Conservation (phyloP, 1,140 invertebrate genomes). For the Scaptomyza graminum region DNA sequence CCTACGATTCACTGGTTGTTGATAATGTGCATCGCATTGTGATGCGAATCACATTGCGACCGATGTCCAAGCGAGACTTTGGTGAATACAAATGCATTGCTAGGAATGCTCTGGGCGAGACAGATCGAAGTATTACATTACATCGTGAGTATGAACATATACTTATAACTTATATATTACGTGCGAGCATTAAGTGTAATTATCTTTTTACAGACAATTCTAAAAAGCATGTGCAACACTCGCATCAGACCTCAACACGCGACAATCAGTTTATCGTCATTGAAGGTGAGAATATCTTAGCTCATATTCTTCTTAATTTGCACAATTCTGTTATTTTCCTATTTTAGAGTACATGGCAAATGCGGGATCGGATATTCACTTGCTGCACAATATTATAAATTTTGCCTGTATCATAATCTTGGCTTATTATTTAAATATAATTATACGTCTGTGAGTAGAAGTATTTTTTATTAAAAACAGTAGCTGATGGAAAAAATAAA, state of each 20-base stretch:
- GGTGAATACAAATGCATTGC: conserved; percentile 87
- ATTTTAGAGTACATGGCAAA: conserved; percentile 64
- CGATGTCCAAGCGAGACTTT: conserved; percentile 85
- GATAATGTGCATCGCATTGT: conserved; percentile 86
- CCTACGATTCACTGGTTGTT: conserved; percentile 85
- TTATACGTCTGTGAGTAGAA: conserved; percentile 16
- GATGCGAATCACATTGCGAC: conserved; percentile 86
- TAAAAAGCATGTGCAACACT: conserved; percentile 72
- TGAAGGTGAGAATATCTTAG: conserved; percentile 53
- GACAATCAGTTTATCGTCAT: conserved; percentile 79
- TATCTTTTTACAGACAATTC: conserved; percentile 67
- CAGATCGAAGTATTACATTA: conserved; percentile 86
- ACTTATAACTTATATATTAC: not conserved
- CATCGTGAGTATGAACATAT: conserved; percentile 84
- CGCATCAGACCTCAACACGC: conserved; percentile 64
- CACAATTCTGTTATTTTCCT: not conserved
- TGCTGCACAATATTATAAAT: conserved; percentile 9
- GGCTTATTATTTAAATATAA: conserved; percentile 59
- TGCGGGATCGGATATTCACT: not conserved
- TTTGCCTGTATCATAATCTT: conserved; percentile 48
- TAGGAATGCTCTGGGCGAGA: conserved; percentile 86
- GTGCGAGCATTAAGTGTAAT: not conserved
- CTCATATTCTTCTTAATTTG: not conserved
- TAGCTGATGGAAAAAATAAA: too few relatives aligned
- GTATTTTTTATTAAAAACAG: not conserved